These are phyloP conservation scores for Sebastes jordani DNA, from an alignment of 2,797 vertebrate genomes.

Conservation along the genomic window DNA sequence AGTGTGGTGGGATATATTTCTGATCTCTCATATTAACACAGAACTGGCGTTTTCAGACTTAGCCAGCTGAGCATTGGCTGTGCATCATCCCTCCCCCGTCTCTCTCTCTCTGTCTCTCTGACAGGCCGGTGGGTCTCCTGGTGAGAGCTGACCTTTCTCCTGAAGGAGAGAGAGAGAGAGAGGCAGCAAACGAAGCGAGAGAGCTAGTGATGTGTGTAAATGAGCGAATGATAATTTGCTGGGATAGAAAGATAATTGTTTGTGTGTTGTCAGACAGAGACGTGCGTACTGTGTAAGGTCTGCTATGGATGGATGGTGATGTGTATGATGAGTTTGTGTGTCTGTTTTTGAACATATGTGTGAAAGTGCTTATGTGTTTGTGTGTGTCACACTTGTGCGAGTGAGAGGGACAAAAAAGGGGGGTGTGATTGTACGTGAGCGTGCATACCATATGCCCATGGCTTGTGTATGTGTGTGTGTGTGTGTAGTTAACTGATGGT, in stretches of 20 bases:
- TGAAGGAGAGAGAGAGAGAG: slow-evolving; percentile 55
- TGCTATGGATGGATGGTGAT: neutral
- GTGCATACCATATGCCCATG: slow-evolving; percentile 35
- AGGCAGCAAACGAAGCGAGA: slow-evolving; percentile 46
- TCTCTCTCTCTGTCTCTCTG: slow-evolving; percentile 20
- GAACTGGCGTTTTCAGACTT: slow-evolving; percentile 26
- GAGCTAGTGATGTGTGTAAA: slow-evolving; percentile 58
- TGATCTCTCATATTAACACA: neutral
- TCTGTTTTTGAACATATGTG: slow-evolving; percentile 17
- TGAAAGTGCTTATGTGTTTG: slow-evolving; percentile 22
- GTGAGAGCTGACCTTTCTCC: slow-evolving; percentile 80
- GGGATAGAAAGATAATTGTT: slow-evolving; percentile 40
- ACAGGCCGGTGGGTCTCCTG: slow-evolving; percentile 68
- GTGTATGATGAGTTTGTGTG: neutral
- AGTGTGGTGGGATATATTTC: neutral
- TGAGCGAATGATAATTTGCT: slow-evolving; percentile 65
- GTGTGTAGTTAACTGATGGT: slow-evolving; percentile 66
- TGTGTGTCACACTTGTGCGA: slow-evolving; percentile 10
- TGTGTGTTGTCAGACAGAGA: slow-evolving; percentile 37
- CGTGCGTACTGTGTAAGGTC: slow-evolving; percentile 3
- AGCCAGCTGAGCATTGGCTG: slow-evolving; percentile 15
- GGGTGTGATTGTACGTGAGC: slow-evolving; percentile 2
- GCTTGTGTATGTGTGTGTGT: slow-evolving; percentile 1
- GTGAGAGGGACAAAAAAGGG: slow-evolving; percentile 6
- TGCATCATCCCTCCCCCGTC: slow-evolving; percentile 43